Base-by-base conservation (phyloP, 2,888 invertebrate species). In the Drosophila mercatorum region DNA sequence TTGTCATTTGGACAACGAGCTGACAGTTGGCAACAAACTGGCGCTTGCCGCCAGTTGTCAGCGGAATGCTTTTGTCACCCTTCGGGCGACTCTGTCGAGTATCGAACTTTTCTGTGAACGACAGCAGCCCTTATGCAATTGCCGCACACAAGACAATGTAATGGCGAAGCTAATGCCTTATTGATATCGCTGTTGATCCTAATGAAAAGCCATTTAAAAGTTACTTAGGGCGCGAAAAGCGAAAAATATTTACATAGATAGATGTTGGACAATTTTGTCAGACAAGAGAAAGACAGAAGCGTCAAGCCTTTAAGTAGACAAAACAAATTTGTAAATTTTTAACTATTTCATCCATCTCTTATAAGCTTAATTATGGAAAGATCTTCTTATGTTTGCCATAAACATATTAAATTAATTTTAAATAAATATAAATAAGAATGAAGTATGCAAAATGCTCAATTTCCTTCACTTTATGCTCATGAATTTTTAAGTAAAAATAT, bases 1-100 rank as follows among this genome's bases (percentile, higher is more conserved):
- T 90, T 88, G 90, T 90, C 90, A 89, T 88, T 81, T 74, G 72
- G 87, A 83, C 83, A 78, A 83, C 90, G 81, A 70, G 90, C 87
- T 90, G 89, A 86, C 83, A 83, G 77, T 66, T 68, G 72, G 65
- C 68, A 68, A 62, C 58, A 75, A 59, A 66, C 46, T n/a, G 53
- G 40, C 44, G 49, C 52, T 38, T 38, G 17, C 44, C 26, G 53
- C 31, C 83, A 70, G 69, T 75, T 81, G 75, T 65, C 83, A 77
- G 58, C 60, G 63, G 52, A 38, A 36, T 22, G 75, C 49, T 46
- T 47, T 41, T 12, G 41, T 49, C 62, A 34, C 57, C 60, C 65
- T 44, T 59, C 52, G 36, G 56, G 22, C 59, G 22, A 46, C 68
- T 49, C 41, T 28, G 43, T 36, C 60, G 46, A 72, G 41, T 52